Evolutionary conservation across 1,140 invertebrate genomes (phyloP).

Genomic region (Ridgeia piscesae): DNA sequence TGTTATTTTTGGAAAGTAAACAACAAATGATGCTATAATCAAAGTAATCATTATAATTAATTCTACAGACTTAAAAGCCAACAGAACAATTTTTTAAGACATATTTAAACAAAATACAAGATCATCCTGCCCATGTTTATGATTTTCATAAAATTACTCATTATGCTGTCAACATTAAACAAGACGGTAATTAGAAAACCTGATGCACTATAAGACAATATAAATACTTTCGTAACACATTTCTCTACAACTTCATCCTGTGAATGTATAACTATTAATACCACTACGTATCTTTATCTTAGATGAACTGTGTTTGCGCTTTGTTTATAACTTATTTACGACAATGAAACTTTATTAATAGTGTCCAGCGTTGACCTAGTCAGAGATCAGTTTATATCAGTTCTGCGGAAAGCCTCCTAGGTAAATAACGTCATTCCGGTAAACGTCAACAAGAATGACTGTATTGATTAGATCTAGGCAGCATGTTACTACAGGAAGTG

Average conservation of each 20-base stretch:
- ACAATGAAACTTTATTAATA: background rate
- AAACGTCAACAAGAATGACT: too few relatives aligned
- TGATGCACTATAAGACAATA: background rate
- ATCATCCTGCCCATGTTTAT: background rate
- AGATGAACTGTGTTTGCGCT: background rate
- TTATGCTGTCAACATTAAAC: background rate
- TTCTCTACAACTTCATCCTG: background rate
- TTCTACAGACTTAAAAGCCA: background rate
- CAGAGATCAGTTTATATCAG: too few relatives aligned
- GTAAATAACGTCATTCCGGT: too few relatives aligned
- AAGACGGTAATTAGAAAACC: background rate
- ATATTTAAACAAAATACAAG: background rate
- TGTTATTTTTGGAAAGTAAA: background rate
- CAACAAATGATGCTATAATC: background rate
- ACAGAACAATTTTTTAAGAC: background rate
- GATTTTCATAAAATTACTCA: background rate
- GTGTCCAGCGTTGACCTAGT: too few relatives aligned
- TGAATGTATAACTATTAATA: background rate
- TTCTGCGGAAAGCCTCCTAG: too few relatives aligned
- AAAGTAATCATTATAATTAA: background rate
- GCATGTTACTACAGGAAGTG: too few relatives aligned
- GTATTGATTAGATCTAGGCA: too few relatives aligned
- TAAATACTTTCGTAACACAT: background rate
- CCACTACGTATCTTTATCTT: background rate
- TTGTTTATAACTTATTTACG: background rate